Evolutionary conservation across 2,888 invertebrate genomes (phyloP).

Genomic region (Nycteola revayana): DNA sequence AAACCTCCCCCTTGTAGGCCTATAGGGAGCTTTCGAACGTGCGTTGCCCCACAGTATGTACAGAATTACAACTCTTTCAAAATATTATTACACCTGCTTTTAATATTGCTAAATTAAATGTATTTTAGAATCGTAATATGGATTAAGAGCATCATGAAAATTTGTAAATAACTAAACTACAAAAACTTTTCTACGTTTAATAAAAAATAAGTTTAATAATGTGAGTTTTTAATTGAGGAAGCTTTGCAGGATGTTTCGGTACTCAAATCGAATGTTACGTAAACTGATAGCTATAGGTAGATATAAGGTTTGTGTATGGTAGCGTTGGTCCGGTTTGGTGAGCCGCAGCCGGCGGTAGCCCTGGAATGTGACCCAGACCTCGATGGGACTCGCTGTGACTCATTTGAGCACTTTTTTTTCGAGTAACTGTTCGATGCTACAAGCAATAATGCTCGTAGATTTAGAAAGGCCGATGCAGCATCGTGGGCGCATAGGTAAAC

Average conservation of each 20-base stretch:
- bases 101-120: too few species aligned
- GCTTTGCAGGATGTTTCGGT: constrained; percentile 20
- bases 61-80: too few species aligned
- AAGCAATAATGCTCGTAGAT: constrained; percentile 37
- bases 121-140: too few species aligned
- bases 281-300: too few species aligned
- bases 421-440: constrained; percentile 38
- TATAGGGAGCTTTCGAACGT: background rate
- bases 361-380: constrained; percentile 79
- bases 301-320: constrained; percentile 33
- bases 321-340: constrained; percentile 54
- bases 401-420: constrained; percentile 51
- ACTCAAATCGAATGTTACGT: constrained; percentile 43
- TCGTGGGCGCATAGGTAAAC: constrained; percentile 69
- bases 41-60: constrained; percentile 6
- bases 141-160: too few species aligned
- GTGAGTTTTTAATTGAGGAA: too few species aligned
- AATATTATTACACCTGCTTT: too few species aligned
- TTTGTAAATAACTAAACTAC: too few species aligned
- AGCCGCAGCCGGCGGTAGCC: constrained; percentile 40
- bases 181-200: too few species aligned
- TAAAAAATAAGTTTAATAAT: too few species aligned
- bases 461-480: constrained; percentile 58
- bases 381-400: constrained; percentile 69
- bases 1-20: constrained; percentile 41